Percentiles rank a stretch among this genome's conserved stretches.
phyloP scores from a whole-genome alignment of 2,888 invertebrate species.

The Actias luna region DNA sequence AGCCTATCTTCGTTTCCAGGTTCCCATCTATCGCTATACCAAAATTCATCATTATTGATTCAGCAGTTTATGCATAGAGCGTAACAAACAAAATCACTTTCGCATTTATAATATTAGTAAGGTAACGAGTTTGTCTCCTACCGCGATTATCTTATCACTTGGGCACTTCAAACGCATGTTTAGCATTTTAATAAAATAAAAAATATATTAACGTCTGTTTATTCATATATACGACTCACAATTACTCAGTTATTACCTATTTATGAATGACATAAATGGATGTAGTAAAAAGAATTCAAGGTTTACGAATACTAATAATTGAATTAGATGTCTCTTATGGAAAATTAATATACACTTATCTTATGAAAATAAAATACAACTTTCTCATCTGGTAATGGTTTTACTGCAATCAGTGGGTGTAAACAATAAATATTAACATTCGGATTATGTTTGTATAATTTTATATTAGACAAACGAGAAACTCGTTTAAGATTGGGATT shows the following conservation, averaged over 20 bases:
- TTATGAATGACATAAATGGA: constrained; percentile 28
- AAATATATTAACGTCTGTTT: constrained; percentile 35
- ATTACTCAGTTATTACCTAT: constrained; percentile 28
- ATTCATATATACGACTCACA: constrained; percentile 31
- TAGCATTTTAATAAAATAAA: constrained; percentile 35
- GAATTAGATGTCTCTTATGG: constrained; percentile 23
- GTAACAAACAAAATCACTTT: no score
- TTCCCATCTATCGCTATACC: no score
- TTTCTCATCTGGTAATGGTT: not conserved
- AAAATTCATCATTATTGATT: no score
- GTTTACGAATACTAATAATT: constrained; percentile 24
- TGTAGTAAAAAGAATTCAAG: constrained; percentile 17
- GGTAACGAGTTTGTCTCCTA: not conserved
- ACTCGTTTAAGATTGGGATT: not conserved
- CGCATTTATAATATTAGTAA: no score
- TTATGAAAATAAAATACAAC: constrained; percentile 10
- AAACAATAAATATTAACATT: constrained; percentile 3
- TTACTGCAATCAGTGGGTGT: constrained; percentile 7
- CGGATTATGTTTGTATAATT: not conserved
- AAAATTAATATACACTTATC: constrained; percentile 18
- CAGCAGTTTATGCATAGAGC: no score
- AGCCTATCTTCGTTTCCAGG: no score
- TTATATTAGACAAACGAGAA: not conserved
- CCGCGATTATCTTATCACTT: constrained; percentile 25
- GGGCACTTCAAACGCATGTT: constrained; percentile 13